Evolutionary conservation across 1,140 invertebrate genomes (phyloP).

Genomic region (Temnothorax curvispinosus): DNA sequence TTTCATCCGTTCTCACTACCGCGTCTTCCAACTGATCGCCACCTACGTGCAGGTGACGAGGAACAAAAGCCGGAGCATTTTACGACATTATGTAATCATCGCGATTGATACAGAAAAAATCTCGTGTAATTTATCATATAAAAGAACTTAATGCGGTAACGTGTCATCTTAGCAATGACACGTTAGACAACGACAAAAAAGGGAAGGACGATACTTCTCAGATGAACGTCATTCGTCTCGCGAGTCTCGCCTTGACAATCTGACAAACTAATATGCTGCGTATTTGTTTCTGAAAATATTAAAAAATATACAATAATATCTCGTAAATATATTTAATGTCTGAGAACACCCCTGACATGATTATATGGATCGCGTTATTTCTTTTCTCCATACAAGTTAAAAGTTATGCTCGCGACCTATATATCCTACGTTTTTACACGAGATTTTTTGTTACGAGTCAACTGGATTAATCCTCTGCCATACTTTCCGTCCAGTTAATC

Average conservation of each 20-base stretch:
- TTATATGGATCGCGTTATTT: background rate
- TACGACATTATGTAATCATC: conserved; percentile 26
- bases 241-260: conserved; percentile 37
- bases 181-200: conserved; percentile 14
- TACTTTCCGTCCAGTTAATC: conserved; percentile 8
- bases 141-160: conserved; percentile 54
- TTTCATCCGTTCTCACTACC: background rate
- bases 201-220: background rate
- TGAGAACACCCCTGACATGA: background rate
- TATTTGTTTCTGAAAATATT: conserved; percentile 9
- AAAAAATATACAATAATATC: background rate
- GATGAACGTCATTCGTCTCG: conserved; percentile 32
- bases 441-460: background rate
- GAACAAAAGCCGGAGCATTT: conserved; percentile 63
- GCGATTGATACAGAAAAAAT: conserved; percentile 66
- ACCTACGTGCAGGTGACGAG: conserved; percentile 55
- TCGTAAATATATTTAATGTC: background rate
- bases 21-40: conserved; percentile 35
- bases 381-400: background rate
- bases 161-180: conserved; percentile 50
- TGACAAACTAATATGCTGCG: conserved; percentile 29
- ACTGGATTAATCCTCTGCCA: background rate
- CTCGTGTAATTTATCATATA: conserved; percentile 70
- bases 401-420: background rate
- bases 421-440: background rate